phyloP scores from a whole-genome alignment of 2,797 vertebrate genomes.

The Sebastes jordani region DNA sequence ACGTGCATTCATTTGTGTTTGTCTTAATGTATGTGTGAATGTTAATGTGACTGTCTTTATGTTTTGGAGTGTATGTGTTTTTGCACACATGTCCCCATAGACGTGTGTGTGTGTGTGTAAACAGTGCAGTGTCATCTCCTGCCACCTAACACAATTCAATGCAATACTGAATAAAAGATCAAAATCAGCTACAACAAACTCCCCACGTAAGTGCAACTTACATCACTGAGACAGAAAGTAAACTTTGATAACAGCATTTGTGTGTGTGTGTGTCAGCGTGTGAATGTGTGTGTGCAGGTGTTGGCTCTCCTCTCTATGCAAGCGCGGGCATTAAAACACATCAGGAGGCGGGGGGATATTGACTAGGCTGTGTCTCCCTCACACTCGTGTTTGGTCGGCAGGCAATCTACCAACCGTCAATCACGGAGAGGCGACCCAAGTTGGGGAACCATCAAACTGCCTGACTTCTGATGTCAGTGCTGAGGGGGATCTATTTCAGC shows the following conservation, averaged over 20 bases:
- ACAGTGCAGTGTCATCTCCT: background rate
- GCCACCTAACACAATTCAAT: background rate
- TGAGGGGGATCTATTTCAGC: constrained; percentile 81
- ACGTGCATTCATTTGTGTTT: background rate
- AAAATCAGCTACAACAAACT: constrained; percentile 11
- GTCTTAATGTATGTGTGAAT: background rate
- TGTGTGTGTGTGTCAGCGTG: background rate
- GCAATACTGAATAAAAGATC: background rate
- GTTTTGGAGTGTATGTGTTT: background rate
- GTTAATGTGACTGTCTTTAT: background rate
- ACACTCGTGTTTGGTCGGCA: constrained; percentile 78
- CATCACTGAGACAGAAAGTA: constrained; percentile 37
- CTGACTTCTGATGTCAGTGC: constrained; percentile 78
- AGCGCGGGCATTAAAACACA: constrained; percentile 71
- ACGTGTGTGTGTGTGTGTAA: background rate
- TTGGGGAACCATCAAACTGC: constrained; percentile 79
- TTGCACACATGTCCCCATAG: background rate
- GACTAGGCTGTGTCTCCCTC: constrained; percentile 73
- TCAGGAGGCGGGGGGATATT: constrained; percentile 64
- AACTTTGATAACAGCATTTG: constrained; percentile 42
- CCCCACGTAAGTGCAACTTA: background rate
- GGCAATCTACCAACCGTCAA: constrained; percentile 83
- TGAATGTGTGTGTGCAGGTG: constrained; percentile 30
- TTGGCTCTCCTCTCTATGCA: constrained; percentile 61
- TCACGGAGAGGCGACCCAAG: constrained; percentile 75